phyloP scores from a whole-genome alignment of 2,113 vertebrate genomes.

The Saimiri boliviensis region DNA sequence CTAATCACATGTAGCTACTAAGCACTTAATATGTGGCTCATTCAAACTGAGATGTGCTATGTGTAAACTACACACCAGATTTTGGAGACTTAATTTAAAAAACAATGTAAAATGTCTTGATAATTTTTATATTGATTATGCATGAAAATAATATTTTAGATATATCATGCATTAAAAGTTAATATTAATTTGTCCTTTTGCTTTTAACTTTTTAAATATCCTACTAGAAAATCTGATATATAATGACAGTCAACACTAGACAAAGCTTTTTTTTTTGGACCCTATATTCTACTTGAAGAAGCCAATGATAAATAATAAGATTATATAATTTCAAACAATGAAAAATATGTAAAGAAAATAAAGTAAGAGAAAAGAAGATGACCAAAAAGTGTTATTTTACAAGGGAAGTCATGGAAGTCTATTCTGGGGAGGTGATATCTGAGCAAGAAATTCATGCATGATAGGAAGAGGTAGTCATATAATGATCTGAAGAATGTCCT shows the following conservation, averaged over 20 bases:
- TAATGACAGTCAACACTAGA: background rate
- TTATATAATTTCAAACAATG: background rate
- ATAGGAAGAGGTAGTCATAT: background rate
- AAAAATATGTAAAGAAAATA: conserved; percentile 5
- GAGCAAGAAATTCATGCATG: background rate
- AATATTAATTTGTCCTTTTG: background rate
- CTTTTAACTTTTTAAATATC: conserved; percentile 5
- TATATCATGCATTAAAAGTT: background rate
- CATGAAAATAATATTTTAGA: background rate
- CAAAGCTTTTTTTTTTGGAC: background rate
- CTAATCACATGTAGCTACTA: background rate
- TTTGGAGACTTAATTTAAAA: background rate
- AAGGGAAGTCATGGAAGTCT: background rate
- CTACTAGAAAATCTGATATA: background rate
- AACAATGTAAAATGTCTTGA: background rate
- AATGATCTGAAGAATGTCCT: no score
- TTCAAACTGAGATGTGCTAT: background rate
- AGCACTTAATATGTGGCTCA: background rate
- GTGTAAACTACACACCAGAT: background rate
- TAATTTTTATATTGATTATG: background rate
- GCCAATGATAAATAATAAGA: background rate
- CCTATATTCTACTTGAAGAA: background rate
- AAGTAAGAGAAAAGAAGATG: background rate
- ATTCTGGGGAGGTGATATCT: background rate
- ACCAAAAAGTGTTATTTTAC: background rate